Base-by-base conservation (phyloP, 2,888 invertebrate genomes). In the Hypsopygia costalis region DNA sequence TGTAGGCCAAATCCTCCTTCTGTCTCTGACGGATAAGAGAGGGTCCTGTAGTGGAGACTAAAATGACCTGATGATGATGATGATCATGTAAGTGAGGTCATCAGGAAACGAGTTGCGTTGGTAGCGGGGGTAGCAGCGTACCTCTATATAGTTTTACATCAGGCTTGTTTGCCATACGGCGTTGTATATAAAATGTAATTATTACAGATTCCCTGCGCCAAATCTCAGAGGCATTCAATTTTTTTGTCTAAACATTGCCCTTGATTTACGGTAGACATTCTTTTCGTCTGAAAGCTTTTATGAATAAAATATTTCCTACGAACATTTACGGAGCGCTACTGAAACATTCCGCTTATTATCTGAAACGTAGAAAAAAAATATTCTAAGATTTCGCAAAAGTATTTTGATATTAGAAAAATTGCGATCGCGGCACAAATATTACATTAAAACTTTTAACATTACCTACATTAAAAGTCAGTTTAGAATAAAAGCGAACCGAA, bases 381-480 rank as follows among this genome's bases (percentile, higher is more conserved):
- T 25, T 33, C 10, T 10, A 35, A 43, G 37, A 43, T 21, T 31
- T 31, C 16, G 9, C 40, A 38, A 38, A 41, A 43, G 46, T 45
- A 44, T 43, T 47, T 42, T 43, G 41, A 46, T 49, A 41, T 47
- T 43, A 37, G 43, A 41, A 40, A 40, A 40, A 45, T 40, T 38
- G 41, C 39, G 44, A 41, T 37, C 37, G 49, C 56, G 52, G 54
- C 57, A 62, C 66, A 69, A 68, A 71, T 67, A 68, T 66, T 64
- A 66, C 62, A 66, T 63, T 62, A 62, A 63, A 74, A 74, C 67
- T 73, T 69, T 55, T 44, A 60, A 61, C 68, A 62, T 68, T 69
- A 62, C 62, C 59, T 66, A 72, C 75, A 81, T 81, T 79, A 81
- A 79, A 81, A 80, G 77, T 74, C 75, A 76, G 78, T 79, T 80